A percentile compares a stretch with the other conserved stretches of the same genome.
phyloP scores from a whole-genome alignment of 2,113 vertebrate genomes.

The Anolis sagrei region DNA sequence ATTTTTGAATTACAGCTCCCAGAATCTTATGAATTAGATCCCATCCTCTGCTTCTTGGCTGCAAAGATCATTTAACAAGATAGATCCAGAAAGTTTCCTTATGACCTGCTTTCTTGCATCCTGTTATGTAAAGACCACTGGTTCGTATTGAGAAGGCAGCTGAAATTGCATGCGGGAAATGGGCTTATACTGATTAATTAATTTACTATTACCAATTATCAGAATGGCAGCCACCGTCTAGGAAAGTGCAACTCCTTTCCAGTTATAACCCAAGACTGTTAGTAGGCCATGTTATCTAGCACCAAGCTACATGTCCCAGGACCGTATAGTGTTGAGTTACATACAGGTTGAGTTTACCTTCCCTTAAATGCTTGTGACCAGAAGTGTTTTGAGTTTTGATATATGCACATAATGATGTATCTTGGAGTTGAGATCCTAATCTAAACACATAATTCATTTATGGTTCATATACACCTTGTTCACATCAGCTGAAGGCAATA shows the following conservation, averaged over 20 bases:
- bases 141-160: not conserved
- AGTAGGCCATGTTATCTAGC: not conserved
- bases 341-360: not conserved
- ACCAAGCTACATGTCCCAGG: not conserved
- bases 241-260: not conserved
- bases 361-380: no score
- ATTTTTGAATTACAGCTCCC: no score
- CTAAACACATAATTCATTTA: no score
- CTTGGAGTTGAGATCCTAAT: not conserved
- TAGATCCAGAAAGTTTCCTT: not conserved
- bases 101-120: not conserved
- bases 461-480: no score
- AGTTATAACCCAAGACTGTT: not conserved
- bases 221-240: not conserved
- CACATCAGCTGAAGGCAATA: no score
- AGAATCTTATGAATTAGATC: not conserved
- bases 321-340: not conserved
- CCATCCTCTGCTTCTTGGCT: rapidly evolving
- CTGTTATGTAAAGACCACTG: not conserved
- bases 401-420: no score
- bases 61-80: not conserved
- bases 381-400: no score
- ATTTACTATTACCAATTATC: no score
- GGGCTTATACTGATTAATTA: not conserved
- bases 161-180: not conserved